These are phyloP conservation scores for Perccottus glenii DNA, from an alignment of 2,113 vertebrate species.

Conservation along the genomic window DNA sequence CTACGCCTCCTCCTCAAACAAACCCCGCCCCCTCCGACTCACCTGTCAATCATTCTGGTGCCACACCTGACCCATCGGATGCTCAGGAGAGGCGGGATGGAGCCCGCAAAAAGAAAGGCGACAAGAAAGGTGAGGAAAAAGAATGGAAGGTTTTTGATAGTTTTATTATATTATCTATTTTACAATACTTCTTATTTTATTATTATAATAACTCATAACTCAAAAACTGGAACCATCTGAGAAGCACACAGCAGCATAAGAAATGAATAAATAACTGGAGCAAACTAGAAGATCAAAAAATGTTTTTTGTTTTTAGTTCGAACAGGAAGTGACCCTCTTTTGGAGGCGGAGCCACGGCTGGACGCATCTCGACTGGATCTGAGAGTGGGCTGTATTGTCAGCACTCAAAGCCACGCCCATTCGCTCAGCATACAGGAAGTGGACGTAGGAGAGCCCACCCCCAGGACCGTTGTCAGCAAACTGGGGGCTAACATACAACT, in stretches of 20 bases:
- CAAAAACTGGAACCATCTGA: too few species aligned
- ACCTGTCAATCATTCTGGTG: conserved; percentile 14
- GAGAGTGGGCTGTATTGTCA: conserved; percentile 87
- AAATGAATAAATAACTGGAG: too few species aligned
- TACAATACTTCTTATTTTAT: too few species aligned
- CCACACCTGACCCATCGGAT: background rate
- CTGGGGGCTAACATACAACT: conserved; percentile 81
- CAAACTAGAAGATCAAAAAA: too few species aligned
- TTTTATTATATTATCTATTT: too few species aligned
- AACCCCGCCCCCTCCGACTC: conserved; percentile 20
- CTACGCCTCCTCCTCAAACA: conserved; percentile 3
- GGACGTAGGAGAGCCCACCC: conserved; percentile 86
- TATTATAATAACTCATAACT: too few species aligned
- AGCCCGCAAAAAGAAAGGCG: conserved; percentile 31
- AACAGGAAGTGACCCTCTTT: background rate
- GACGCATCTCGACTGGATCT: conserved; percentile 90
- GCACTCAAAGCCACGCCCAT: conserved; percentile 84
- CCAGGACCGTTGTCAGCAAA: conserved; percentile 88
- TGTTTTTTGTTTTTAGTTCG: conserved; percentile 11
- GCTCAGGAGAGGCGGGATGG: conserved; percentile 25
- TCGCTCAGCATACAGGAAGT: conserved; percentile 87
- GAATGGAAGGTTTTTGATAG: background rate
- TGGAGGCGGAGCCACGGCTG: conserved; percentile 73
- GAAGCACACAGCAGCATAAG: too few species aligned
- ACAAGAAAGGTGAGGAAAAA: conserved; percentile 30